Base-by-base conservation (phyloP, 2,113 vertebrate species). In the Scartelaos histophorus region DNA sequence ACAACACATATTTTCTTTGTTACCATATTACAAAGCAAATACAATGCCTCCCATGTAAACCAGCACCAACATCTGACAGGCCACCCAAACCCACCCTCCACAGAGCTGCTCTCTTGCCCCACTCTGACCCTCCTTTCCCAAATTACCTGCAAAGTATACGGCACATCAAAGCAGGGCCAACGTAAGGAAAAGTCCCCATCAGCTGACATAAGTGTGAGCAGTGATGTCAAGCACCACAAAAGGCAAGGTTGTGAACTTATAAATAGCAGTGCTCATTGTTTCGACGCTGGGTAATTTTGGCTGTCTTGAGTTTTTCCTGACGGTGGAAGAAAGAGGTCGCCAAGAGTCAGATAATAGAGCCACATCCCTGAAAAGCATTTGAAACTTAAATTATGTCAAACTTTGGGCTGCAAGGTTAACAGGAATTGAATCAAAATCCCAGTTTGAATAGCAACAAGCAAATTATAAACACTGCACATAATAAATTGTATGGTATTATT, bases 121-220 rank as follows among this genome's bases (percentile, higher is more conserved):
- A 70, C n/a, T 69, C 80, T 92, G 92, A 92, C 91, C 93, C 82
- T 92, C 87, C 91, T 93, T 89, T 87, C 60, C 66, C 83, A 92
- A 92, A 94, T 93, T 91, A 92, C 85, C 84, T 66, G 19, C 82
- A 93, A 91, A 93, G 86, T 91, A 86, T 71, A 92, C 86, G 89
- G 92, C 86, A 92, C 86, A 91, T 93, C 89, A 93, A 93, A 94
- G 93, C 45, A 0, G 10, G 25, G 73, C 16, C 78, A 78, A 80
- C 71, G 79, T 73, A 73, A 75, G 79, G 81, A 85, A 79, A 25
- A 68, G 56, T 80, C 83, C 67, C 70, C 70, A 25, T 43, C 65
- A 77, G 66, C 78, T 68, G 68, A 67, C 61, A 24, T 25, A 16
- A 11, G 22, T 11, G 13, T 66, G 72, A 61, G 54, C 81, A 71